phyloP scores from a whole-genome alignment of 2,888 invertebrate genomes.

The Netelia inedita region DNA sequence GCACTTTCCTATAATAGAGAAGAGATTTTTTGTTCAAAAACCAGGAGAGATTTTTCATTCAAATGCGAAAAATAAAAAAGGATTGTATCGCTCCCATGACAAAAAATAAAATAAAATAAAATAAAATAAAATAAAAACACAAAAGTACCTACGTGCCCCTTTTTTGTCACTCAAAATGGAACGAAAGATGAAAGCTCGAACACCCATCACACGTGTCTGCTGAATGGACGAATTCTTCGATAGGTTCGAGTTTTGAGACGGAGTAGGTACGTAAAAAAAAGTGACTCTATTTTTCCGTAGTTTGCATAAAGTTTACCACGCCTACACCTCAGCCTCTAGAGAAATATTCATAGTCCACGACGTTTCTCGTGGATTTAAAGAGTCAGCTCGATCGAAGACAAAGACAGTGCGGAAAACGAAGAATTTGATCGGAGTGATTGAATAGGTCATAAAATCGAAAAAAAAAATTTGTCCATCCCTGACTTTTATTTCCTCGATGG shows the following conservation, averaged over 20 bases:
- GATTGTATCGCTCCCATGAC: not conserved
- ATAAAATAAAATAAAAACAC: not conserved
- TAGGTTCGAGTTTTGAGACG: not conserved
- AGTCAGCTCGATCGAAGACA: constrained; percentile 21
- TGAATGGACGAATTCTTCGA: not conserved
- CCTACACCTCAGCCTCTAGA: not conserved
- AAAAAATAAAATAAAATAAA: not conserved
- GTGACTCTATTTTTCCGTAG: not conserved
- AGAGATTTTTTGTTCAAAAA: not conserved
- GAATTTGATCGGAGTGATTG: not conserved
- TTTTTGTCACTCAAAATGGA: not conserved
- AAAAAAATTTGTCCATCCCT: no score
- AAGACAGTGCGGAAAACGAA: not conserved
- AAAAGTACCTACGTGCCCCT: not conserved
- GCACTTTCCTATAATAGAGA: not conserved
- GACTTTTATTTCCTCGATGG: no score
- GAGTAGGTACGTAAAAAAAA: constrained; percentile 2
- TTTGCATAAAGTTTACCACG: constrained; percentile 42
- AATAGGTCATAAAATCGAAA: no score
- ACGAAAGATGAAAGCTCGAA: not conserved
- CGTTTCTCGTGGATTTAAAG: constrained; percentile 12
- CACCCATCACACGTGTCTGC: not conserved
- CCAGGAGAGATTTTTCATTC: no score
- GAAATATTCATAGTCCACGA: not conserved
- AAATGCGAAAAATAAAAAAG: not conserved